Conservation (phyloP, 2,113 vertebrate species). For the Ceyx cyanopectus region DNA sequence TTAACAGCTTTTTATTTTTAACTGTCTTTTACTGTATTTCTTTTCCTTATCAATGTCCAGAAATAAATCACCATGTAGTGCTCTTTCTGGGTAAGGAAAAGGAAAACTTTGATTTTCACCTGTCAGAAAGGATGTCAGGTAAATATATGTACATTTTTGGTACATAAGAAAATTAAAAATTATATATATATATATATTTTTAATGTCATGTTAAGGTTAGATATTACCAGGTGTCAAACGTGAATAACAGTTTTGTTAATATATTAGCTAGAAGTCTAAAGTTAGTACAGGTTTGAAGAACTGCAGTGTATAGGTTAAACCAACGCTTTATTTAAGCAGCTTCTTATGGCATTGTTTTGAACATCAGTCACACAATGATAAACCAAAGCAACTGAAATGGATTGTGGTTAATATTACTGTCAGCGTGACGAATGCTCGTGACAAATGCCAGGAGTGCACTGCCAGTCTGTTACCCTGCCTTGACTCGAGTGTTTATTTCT, state of each 20-base stretch:
- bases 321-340: constrained; percentile 72
- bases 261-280: background rate
- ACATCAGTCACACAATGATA: constrained; percentile 76
- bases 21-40: background rate
- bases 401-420: constrained; percentile 81
- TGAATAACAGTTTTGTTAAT: background rate
- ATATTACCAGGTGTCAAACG: background rate
- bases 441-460: constrained; percentile 69
- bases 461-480: constrained; percentile 63
- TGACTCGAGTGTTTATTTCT: constrained; percentile 71
- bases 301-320: constrained; percentile 63
- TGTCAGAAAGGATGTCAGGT: background rate
- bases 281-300: constrained; percentile 27
- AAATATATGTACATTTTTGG: background rate
- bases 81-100: background rate
- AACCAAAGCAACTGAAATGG: constrained; percentile 77
- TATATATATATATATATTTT: too few species aligned
- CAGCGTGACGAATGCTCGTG: constrained; percentile 67
- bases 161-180: background rate
- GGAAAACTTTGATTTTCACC: background rate
- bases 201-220: background rate
- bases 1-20: background rate
- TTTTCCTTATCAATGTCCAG: background rate
- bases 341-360: constrained; percentile 71
- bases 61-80: background rate